These are phyloP conservation scores for Drosophila rufa DNA, from an alignment of 1,140 invertebrate species.

Conservation along the genomic window DNA sequence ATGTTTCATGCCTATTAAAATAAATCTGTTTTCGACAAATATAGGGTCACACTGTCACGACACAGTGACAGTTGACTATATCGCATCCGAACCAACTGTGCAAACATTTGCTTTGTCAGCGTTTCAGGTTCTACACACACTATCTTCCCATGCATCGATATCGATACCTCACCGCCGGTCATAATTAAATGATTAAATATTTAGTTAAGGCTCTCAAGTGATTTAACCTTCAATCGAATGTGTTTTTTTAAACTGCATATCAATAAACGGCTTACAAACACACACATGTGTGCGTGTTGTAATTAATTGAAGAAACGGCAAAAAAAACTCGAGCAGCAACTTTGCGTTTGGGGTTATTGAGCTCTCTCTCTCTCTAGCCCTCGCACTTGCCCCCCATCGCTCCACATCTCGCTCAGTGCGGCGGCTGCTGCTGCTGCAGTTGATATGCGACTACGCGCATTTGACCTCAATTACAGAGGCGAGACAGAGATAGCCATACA, in stretches of 20 bases:
- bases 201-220: slow-evolving; percentile 20
- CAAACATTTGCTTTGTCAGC: slow-evolving; percentile 14
- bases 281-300: background rate
- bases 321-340: slow-evolving; percentile 29
- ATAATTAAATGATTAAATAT: slow-evolving; percentile 51
- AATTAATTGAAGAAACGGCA: slow-evolving; percentile 24
- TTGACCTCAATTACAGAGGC: slow-evolving; percentile 45
- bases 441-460: slow-evolving; percentile 41
- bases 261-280: background rate
- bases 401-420: background rate
- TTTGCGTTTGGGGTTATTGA: slow-evolving; percentile 31
- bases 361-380: slow-evolving; percentile 13
- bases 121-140: slow-evolving; percentile 11
- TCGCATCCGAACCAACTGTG: slow-evolving; percentile 5
- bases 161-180: slow-evolving; percentile 8
- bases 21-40: background rate
- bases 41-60: background rate
- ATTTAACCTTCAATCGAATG: slow-evolving; percentile 38
- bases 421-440: slow-evolving; percentile 24
- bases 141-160: slow-evolving; percentile 10
- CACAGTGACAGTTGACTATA: background rate
- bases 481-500: slow-evolving; percentile 27
- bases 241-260: slow-evolving; percentile 23
- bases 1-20: background rate
- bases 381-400: slow-evolving; percentile 7